Evolutionary conservation across 2,888 invertebrate genomes (phyloP).

Genomic region (Stenchaetothrips biformis): DNA sequence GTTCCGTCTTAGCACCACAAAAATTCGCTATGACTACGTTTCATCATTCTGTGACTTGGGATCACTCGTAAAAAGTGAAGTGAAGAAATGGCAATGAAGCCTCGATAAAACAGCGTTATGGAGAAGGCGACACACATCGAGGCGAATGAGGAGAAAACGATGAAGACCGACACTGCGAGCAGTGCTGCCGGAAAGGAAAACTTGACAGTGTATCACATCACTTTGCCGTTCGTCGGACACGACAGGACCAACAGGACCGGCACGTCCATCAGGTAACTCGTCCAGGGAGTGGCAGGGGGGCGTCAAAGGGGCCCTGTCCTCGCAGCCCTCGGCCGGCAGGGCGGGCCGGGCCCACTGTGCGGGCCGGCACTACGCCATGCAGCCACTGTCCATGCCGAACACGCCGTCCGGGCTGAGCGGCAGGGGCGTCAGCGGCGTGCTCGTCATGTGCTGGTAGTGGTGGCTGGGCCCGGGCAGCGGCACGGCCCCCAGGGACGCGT

Average conservation of each 20-base stretch:
- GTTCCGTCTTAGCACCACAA: background rate
- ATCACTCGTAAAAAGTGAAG: background rate
- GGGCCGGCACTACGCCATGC: conserved; percentile 4
- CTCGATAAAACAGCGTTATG: background rate
- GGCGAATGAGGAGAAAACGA: no score
- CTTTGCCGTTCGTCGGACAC: background rate
- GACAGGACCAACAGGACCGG: background rate
- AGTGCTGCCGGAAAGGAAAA: no score
- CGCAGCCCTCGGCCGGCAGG: background rate
- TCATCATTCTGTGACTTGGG: background rate
- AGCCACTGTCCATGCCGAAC: conserved; percentile 22
- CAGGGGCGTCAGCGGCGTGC: background rate
- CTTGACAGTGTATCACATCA: background rate
- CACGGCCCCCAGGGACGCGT: background rate
- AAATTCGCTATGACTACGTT: background rate
- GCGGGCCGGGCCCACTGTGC: background rate
- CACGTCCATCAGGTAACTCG: background rate
- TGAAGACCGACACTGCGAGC: no score
- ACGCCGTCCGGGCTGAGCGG: background rate
- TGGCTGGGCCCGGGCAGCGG: background rate
- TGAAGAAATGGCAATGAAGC: background rate
- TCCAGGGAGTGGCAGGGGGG: no score
- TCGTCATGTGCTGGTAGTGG: background rate
- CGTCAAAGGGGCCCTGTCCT: background rate
- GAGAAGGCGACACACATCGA: background rate